Evolutionary conservation across 1,140 invertebrate genomes (phyloP).

Genomic region (Euschistus heros): DNA sequence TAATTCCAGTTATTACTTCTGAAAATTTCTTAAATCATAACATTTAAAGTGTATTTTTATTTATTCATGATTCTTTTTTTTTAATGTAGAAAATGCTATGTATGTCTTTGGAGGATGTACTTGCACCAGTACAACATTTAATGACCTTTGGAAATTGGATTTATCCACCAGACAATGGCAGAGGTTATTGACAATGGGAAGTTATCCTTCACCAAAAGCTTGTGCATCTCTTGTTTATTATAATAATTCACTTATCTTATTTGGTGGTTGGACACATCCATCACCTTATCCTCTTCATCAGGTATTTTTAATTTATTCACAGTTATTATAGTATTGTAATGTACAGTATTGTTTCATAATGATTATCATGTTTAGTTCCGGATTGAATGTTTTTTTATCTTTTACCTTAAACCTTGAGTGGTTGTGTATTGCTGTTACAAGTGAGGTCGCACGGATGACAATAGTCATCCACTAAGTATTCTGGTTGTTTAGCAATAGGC

Average conservation of each 20-base stretch:
- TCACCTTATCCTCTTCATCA: slow-evolving; percentile 73
- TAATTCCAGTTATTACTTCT: neutral
- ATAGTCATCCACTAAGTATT: too few relatives aligned
- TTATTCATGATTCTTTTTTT: too few relatives aligned
- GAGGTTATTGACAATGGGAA: slow-evolving; percentile 66
- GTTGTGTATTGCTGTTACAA: too few relatives aligned
- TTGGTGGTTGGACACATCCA: slow-evolving; percentile 93
- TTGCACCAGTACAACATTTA: slow-evolving; percentile 88
- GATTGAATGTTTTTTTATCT: too few relatives aligned
- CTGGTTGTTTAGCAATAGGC: too few relatives aligned
- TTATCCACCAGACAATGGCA: slow-evolving; percentile 73
- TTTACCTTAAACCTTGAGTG: too few relatives aligned
- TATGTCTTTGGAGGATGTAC: slow-evolving; percentile 95
- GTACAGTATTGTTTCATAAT: too few relatives aligned
- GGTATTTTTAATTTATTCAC: neutral
- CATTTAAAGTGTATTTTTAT: too few relatives aligned
- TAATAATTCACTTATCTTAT: slow-evolving; percentile 73
- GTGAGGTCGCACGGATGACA: too few relatives aligned
- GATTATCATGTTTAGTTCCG: too few relatives aligned
- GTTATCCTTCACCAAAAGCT: slow-evolving; percentile 92
- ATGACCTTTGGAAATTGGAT: slow-evolving; percentile 93
- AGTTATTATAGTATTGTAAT: too few relatives aligned
- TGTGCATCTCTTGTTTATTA: slow-evolving; percentile 83
- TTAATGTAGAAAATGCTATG: slow-evolving; percentile 56
- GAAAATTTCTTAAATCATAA: neutral